Base-by-base conservation (phyloP, 53 echinoderm and acorn worm genomes). In the Astropecten irregularis region DNA sequence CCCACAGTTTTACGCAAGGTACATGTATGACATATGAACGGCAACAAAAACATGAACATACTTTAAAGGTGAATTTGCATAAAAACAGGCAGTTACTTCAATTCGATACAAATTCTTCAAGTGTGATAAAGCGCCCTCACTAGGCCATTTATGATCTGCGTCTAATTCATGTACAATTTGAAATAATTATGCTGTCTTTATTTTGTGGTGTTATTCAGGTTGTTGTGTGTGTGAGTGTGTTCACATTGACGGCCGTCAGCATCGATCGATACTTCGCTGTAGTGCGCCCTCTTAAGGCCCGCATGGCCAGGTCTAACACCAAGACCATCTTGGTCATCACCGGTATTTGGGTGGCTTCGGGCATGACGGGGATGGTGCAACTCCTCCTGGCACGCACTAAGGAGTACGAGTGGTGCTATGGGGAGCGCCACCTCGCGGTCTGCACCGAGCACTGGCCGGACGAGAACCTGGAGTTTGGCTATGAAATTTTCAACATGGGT, bases 241-340 rank as follows among this genome's bases (percentile, higher is more conserved):
- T 74, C 77, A 94, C 95, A 0, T 85, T 95, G 39, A 90, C 95
- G 0, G 90, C 92, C 4, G 84, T 95, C 60, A 92, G 95, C 21
- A 82, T 95, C 15, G 95, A 95, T 64, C 84, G 95, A 14, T 95
- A 95, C 72, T 90, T 92, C 62, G 95, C 95, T 31, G 93, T 95
- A 28, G 85, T 90, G 31, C 88, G 82, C 40, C 95, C 93, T 37
- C 87, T 95, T 15, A 88, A 92, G 67, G 86, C 86, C 30, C 88
- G 96, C 39, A 77, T 93, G 66, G 88, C 83, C 37, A 67, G 89
- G 29, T 90, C 86, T 40, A 86, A 83, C 49, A 87, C 87, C 59
- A 96, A 87, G 46, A 88, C 76, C 39, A 74, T 89, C 28, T 62
- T 79, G 29, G 79, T 79, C 64, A 90, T 93, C 40, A 39, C 81